Conservation (phyloP, 92 coral and sea anemone genomes). For the Heteractis magnifica region DNA sequence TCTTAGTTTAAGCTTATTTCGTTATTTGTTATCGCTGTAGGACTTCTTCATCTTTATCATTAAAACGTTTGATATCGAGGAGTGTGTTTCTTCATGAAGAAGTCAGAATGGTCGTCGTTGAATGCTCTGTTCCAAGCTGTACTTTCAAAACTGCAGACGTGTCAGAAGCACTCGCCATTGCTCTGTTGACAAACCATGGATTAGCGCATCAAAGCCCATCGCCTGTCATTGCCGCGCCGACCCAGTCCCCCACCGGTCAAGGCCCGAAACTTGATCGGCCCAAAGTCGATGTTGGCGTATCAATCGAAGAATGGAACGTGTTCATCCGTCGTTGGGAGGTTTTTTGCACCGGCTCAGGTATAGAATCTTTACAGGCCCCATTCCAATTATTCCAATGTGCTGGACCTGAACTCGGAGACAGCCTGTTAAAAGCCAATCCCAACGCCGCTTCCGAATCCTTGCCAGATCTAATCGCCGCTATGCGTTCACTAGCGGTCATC, state of each 20-base stretch:
- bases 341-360: constrained; percentile 50
- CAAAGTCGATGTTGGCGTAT: constrained; percentile 54
- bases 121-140: constrained; percentile 60
- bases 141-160: constrained; percentile 56
- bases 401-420: constrained; percentile 52
- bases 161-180: constrained; percentile 64
- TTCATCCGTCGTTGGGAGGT: no score
- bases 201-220: constrained; percentile 45
- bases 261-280: constrained; percentile 69
- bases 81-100: constrained; percentile 39
- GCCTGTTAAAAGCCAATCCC: constrained; percentile 55
- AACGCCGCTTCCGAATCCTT: constrained; percentile 34
- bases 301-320: constrained; percentile 63
- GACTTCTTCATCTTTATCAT: no score
- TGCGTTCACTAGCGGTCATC: constrained; percentile 66
- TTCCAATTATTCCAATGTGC: constrained; percentile 59
- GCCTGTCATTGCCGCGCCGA: constrained; percentile 36
- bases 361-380: constrained; percentile 47
- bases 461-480: constrained; percentile 41
- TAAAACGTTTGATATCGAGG: constrained; percentile 34
- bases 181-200: constrained; percentile 62
- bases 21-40: no score
- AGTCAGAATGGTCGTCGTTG: constrained; percentile 66
- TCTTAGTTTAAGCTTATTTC: no score
- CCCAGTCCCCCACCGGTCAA: constrained; percentile 10